Conservation (phyloP, 2,888 invertebrate species). For the Allacma fusca region DNA sequence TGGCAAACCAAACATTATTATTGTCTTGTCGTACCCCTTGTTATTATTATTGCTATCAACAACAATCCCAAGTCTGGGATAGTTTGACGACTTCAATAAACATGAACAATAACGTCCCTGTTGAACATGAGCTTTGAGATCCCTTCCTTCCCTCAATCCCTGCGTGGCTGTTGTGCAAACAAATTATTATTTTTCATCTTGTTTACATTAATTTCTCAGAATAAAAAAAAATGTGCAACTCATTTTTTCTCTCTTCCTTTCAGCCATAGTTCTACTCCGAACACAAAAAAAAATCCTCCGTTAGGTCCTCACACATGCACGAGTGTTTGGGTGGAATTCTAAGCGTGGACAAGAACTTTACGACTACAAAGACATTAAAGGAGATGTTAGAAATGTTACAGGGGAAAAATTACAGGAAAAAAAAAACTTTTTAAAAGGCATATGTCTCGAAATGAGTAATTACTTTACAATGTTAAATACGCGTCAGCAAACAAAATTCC, state of each 20-base stretch:
- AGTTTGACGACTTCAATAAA: not conserved
- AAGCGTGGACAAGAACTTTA: too few species aligned
- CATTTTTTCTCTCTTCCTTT: too few species aligned
- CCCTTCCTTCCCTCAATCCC: too few species aligned
- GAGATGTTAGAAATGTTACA: too few species aligned
- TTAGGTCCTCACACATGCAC: too few species aligned
- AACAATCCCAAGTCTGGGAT: not conserved
- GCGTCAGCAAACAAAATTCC: not conserved
- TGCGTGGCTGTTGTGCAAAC: not conserved
- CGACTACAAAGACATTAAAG: too few species aligned
- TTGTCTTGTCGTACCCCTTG: not conserved
- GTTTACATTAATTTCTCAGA: not conserved
- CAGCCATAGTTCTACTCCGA: too few species aligned
- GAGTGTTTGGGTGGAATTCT: too few species aligned
- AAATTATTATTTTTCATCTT: conserved; percentile 8
- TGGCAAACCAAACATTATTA: not conserved
- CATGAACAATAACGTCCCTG: not conserved
- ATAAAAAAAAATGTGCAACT: not conserved
- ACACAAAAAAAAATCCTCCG: too few species aligned
- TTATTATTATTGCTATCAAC: not conserved
- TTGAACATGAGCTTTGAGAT: too few species aligned
- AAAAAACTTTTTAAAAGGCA: too few species aligned
- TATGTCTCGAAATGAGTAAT: not conserved
- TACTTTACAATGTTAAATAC: conserved; percentile 5
- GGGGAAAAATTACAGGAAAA: too few species aligned